Base-by-base conservation (phyloP, 2,797 vertebrate species). In the Enteromius anoplus region DNA sequence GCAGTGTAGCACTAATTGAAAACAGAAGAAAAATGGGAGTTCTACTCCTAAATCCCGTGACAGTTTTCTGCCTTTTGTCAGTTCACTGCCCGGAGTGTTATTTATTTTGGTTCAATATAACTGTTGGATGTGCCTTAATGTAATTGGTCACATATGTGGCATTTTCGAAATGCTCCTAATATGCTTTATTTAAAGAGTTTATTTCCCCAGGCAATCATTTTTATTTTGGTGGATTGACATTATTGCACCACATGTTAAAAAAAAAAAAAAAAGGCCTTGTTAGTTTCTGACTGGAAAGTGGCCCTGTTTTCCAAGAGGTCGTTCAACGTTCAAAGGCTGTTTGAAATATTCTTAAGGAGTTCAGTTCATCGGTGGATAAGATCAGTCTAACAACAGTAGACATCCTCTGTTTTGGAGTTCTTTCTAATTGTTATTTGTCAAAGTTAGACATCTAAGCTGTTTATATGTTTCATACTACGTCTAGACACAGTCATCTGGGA, bases 401-500 rank as follows among this genome's bases (percentile, higher is more conserved):
- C 9, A 40, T 58, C 34, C 7, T 23, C 4, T 4, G 72, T 55
- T 23, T 58, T 58, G 53, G 29, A 53, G 3, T 53, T 34, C 47
- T 51, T 73, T 71, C 8, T 70, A 26, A 49, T 49, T 21, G 45
- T 23, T 58, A 15, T 40, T 75, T 40, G 34, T 53, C 21, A 14
- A 55, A 32, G 15, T 9, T 42, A 29, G 15, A 76, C 11, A 14
- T 32, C 26, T 9, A 32, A 8, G 34, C 23, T 47, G 21, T 79
- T 77, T 75, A 51, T 81, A 23, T 21, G 34, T 60, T 70, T 71
- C n/a, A 9, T 23, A 12, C 9, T 26, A 64, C 9, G 62, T 71
- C 70, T 66, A 47, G 32, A 68, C 51, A 73, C 51, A 69, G 40
- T 82, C 77, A 85, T 78, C 77, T 81, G 83, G 73, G 75, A 85